Percentiles rank a stretch among this genome's conserved stretches.
These are phyloP conservation scores for Drosophila imparisetae DNA, from an alignment of 2,888 invertebrate species.

Conservation along the genomic window DNA sequence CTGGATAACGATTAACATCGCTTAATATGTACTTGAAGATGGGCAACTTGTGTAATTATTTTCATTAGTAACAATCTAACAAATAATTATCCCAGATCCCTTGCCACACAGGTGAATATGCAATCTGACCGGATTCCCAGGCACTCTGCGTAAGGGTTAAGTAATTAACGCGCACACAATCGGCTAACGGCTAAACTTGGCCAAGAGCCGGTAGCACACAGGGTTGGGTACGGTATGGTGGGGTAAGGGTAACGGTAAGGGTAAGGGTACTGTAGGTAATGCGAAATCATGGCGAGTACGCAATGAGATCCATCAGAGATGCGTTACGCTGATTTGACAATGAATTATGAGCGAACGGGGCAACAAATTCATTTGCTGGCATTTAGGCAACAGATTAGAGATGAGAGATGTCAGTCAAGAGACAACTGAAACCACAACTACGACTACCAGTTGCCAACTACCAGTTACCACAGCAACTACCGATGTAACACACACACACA, in stretches of 20 bases:
- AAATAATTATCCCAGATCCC: not conserved
- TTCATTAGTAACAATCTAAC: not conserved
- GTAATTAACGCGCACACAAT: slow-evolving; percentile 48
- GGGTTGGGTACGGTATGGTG: not conserved
- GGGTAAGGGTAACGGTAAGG: too few relatives aligned
- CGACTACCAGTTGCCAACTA: slow-evolving; percentile 4
- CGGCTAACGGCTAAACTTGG: slow-evolving; percentile 24
- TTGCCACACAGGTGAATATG: not conserved
- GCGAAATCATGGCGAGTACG: slow-evolving; percentile 33
- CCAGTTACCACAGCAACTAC: slow-evolving; percentile 5
- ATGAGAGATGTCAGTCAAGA: slow-evolving; percentile 53
- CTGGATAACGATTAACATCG: not conserved
- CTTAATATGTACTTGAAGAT: not conserved
- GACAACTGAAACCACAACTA: slow-evolving; percentile 22
- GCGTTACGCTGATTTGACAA: slow-evolving; percentile 51
- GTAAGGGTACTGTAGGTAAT: not conserved
- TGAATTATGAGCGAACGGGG: slow-evolving; percentile 47
- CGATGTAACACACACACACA: slow-evolving; percentile 30
- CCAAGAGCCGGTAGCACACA: slow-evolving; percentile 2
- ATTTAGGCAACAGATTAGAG: slow-evolving; percentile 67
- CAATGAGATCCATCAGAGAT: slow-evolving; percentile 52
- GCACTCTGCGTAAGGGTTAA: slow-evolving; percentile 8
- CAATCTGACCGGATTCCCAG: not conserved
- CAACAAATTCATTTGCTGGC: slow-evolving; percentile 46
- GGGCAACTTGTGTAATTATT: not conserved